phyloP scores from a whole-genome alignment of 1,140 invertebrate genomes.

The Drosophila nikananu region DNA sequence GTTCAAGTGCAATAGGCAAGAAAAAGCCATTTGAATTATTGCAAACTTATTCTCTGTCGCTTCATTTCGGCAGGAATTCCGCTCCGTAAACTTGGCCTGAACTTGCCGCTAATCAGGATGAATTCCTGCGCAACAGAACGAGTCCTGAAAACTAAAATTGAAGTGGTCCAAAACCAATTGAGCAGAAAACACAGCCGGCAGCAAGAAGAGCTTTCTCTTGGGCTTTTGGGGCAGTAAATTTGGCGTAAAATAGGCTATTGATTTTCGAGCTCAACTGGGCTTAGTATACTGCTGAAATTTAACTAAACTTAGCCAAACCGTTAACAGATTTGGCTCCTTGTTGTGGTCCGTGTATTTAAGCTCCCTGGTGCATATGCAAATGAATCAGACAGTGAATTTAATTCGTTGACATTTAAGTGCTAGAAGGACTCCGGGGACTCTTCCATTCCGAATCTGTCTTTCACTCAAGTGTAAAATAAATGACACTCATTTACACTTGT shows the following conservation, averaged over 20 bases:
- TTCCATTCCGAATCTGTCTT: slow-evolving; percentile 28
- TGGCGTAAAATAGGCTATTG: slow-evolving; percentile 53
- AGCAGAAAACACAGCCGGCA: slow-evolving; percentile 35
- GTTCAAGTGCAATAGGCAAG: neutral
- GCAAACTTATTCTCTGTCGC: slow-evolving; percentile 29
- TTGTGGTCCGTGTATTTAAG: slow-evolving; percentile 22
- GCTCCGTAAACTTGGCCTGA: slow-evolving; percentile 33
- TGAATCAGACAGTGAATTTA: slow-evolving; percentile 23
- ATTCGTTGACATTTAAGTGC: slow-evolving; percentile 43
- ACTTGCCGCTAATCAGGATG: slow-evolving; percentile 39
- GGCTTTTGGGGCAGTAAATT: slow-evolving; percentile 44
- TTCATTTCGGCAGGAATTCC: slow-evolving; percentile 28
- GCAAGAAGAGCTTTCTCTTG: slow-evolving; percentile 14
- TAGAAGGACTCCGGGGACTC: slow-evolving; percentile 5
- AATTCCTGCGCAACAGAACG: slow-evolving; percentile 10
- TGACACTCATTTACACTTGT: slow-evolving; percentile 77
- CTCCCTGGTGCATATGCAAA: slow-evolving; percentile 25
- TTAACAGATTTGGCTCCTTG: slow-evolving; percentile 36
- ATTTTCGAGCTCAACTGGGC: slow-evolving; percentile 39
- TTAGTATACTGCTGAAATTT: slow-evolving; percentile 18
- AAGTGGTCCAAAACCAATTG: slow-evolving; percentile 52
- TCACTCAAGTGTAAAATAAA: slow-evolving; percentile 59
- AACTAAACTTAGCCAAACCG: slow-evolving; percentile 39
- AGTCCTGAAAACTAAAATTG: slow-evolving; percentile 33
- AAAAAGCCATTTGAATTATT: slow-evolving; percentile 41